Conservation (phyloP, 2,113 vertebrate genomes). For the Leptosomus discolor region DNA sequence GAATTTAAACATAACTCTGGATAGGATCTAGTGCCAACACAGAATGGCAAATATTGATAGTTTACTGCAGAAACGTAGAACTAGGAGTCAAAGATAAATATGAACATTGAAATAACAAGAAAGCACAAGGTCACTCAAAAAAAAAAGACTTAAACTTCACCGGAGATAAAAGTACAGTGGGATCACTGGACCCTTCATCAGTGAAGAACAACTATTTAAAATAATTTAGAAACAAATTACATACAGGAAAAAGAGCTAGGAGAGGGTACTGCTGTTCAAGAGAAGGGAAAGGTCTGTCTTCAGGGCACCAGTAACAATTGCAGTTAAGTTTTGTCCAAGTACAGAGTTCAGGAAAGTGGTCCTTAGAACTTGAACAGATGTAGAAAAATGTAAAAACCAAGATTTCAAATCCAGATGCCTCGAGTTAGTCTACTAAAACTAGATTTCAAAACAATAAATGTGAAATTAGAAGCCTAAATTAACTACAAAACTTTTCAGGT, state of each 20-base stretch:
- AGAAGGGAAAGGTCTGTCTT: background rate
- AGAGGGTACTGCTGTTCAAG: background rate
- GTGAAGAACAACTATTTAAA: background rate
- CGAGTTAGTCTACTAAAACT: background rate
- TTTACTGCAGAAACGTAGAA: background rate
- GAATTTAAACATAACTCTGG: background rate
- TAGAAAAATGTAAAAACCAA: background rate
- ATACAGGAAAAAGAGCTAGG: background rate
- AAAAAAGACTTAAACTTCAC: background rate
- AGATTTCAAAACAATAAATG: background rate
- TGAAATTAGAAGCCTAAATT: background rate
- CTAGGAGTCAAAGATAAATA: background rate
- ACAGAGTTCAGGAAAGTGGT: background rate
- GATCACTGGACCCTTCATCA: background rate
- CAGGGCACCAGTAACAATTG: background rate
- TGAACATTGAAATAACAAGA: background rate
- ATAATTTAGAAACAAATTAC: background rate
- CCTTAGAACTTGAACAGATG: background rate
- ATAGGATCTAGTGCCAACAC: background rate
- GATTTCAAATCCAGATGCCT: background rate
- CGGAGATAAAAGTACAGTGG: background rate
- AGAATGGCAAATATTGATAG: background rate
- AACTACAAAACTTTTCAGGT: background rate
- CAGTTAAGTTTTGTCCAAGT: background rate
- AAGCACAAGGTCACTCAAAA: background rate